Percentiles rank a stretch among this genome's conserved stretches.
These are phyloP conservation scores for Latrodectus hesperus DNA, from an alignment of 2,888 invertebrate genomes.

Conservation along the genomic window DNA sequence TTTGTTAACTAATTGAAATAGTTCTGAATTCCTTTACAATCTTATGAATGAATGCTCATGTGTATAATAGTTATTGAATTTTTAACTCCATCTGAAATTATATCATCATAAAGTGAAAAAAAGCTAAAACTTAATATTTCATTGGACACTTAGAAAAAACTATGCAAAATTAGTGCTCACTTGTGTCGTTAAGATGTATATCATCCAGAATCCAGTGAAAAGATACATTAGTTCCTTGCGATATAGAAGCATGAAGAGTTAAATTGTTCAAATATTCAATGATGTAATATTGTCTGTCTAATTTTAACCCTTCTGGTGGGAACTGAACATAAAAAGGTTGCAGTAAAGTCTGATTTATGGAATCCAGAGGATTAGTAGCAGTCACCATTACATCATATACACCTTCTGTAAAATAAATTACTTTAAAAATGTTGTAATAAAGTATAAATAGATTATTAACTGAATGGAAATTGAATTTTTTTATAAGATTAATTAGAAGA, in stretches of 20 bases:
- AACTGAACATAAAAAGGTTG: constrained; percentile 73
- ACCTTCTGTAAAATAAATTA: constrained; percentile 72
- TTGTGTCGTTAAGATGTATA: constrained; percentile 70
- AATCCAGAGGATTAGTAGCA: constrained; percentile 73
- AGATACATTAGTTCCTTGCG: constrained; percentile 73
- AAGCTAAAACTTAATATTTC: no score
- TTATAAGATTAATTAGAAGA: not conserved
- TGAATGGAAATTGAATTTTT: not conserved
- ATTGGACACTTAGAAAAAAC: no score
- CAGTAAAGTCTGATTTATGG: constrained; percentile 71
- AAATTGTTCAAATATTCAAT: constrained; percentile 71
- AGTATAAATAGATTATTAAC: not conserved
- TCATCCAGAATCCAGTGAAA: constrained; percentile 74
- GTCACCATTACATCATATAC: constrained; percentile 73
- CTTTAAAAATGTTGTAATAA: not conserved
- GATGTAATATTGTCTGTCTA: constrained; percentile 70
- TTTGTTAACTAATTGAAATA: no score
- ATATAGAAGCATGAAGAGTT: constrained; percentile 71
- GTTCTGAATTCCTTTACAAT: no score
- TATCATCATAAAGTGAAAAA: no score
- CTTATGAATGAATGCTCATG: no score
- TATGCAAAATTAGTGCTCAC: not conserved
- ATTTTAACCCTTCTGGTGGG: constrained; percentile 71
- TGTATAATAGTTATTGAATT: no score
- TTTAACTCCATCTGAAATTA: no score